Evolutionary conservation across 2,888 invertebrate species (phyloP), one percentile per base, ranked within the genome.

Genomic region (Hydrotaea diabolus): DNA sequence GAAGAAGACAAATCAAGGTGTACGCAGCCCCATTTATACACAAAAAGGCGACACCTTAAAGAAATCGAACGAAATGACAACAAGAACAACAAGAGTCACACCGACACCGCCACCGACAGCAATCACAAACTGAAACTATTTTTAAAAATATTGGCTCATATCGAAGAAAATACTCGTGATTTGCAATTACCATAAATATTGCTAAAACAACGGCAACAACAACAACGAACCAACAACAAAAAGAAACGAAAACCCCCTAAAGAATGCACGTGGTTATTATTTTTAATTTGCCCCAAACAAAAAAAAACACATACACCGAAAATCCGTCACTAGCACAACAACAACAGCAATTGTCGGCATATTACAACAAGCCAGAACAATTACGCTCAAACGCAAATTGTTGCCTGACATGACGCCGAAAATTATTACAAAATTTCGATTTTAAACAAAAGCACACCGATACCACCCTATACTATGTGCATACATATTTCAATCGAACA

Each of bases 121-220:
- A 59, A 23, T 49, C 19, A 71, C 39, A 39, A 36, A 36, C 11
- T 17, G 21, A 74, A 77, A 71, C 23, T 74, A 74, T 74, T 74
- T 74, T 74, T 74, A 74, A n/a, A 78, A 53, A 53, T 78, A 81
- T 81, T 78, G 78, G 75, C 81, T 57, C 57, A 76, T 75, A 81
- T 66, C 43, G 76, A 78, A 71, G 39, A 64, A 76, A 78, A 69
- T 66, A 73, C 81, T 79, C 79, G 78, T 81, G 84, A 85, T 81
- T 73, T 74, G 81, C 76, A 77, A 85, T 81, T 79, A 81, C 53
- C 75, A 81, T 73, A 77, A 81, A 79, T 69, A 76, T 62, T 62
- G 62, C 62, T 59, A 31, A n/a, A n/a, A n/a, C n/a, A 36, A 26
- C 17, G 19, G 21, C 43, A 66, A 43, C 36, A 64, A 36, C 64